Percentiles rank a stretch among this genome's conserved stretches.
These are phyloP conservation scores for Eurytoma californica DNA, from an alignment of 2,888 invertebrate species.

Conservation along the genomic window DNA sequence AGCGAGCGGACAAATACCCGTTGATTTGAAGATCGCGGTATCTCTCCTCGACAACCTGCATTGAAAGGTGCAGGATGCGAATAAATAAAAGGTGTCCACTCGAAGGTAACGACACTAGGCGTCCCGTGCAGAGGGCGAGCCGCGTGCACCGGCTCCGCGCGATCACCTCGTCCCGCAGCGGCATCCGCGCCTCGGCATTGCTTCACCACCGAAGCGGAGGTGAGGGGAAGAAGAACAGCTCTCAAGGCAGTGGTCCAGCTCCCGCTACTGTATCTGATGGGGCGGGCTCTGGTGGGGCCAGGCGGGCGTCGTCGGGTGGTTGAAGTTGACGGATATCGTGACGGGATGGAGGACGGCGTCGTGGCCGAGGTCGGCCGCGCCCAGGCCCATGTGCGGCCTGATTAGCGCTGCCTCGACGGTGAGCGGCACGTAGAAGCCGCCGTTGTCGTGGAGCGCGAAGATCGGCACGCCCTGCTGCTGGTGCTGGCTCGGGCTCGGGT, in stretches of 20 bases:
- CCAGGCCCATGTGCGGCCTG: constrained; percentile 79
- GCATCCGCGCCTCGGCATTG: too few relatives aligned
- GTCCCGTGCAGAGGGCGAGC: background rate
- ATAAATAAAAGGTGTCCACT: constrained; percentile 15
- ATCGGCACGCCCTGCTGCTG: constrained; percentile 83
- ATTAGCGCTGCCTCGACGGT: constrained; percentile 86
- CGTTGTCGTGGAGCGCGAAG: constrained; percentile 92
- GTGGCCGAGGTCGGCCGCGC: constrained; percentile 74
- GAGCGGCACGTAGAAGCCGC: constrained; percentile 91
- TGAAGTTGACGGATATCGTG: constrained; percentile 91
- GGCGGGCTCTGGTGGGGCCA: constrained; percentile 70
- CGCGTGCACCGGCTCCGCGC: too few relatives aligned
- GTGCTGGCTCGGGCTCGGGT: constrained; percentile 61
- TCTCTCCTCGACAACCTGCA: too few relatives aligned
- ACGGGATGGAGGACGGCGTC: constrained; percentile 87
- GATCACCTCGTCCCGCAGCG: too few relatives aligned
- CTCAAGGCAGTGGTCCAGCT: background rate
- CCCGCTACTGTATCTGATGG: constrained; percentile 63
- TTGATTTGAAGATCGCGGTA: too few relatives aligned
- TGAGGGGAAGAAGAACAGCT: too few relatives aligned
- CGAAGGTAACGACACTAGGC: constrained; percentile 1
- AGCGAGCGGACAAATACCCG: too few relatives aligned
- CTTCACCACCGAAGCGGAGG: too few relatives aligned
- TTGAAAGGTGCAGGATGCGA: background rate
- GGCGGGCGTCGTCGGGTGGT: constrained; percentile 63